phyloP scores from a whole-genome alignment of 2,797 vertebrate genomes.

The Rachycentron canadum region DNA sequence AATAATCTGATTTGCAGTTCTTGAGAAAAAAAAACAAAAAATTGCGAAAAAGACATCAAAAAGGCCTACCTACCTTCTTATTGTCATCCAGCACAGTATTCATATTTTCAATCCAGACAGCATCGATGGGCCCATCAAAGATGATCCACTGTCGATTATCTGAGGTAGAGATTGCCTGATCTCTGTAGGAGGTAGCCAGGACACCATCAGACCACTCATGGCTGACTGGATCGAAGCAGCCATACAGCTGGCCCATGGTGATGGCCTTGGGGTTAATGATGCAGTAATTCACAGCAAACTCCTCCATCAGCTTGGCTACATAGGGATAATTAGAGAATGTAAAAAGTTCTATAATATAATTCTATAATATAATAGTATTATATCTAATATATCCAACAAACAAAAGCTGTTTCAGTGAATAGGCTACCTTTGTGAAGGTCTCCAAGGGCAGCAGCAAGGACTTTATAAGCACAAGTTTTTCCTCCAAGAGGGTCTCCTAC shows the following conservation, averaged over 20 bases:
- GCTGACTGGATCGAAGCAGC: constrained; percentile 92
- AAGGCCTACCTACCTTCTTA: constrained; percentile 89
- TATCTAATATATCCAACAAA: background rate
- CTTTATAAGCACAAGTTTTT: constrained; percentile 93
- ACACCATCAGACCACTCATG: constrained; percentile 95
- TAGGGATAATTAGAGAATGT: background rate
- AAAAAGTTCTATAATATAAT: background rate
- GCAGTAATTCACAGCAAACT: constrained; percentile 90
- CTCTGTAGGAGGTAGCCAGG: constrained; percentile 90
- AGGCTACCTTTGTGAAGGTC: constrained; percentile 87
- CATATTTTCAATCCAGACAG: constrained; percentile 99
- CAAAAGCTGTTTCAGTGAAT: background rate
- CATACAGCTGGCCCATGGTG: constrained; percentile 95
- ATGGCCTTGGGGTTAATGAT: constrained; percentile 96
- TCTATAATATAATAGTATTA: too few species aligned
- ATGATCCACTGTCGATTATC: constrained; percentile 93
- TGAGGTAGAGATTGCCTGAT: constrained; percentile 88
- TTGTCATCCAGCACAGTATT: constrained; percentile 97
- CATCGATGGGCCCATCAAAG: constrained; percentile 96
- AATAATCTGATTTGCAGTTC: background rate
- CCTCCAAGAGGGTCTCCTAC: constrained; percentile 93
- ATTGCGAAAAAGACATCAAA: background rate
- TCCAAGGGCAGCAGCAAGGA: constrained; percentile 89
- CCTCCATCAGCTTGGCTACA: constrained; percentile 87
- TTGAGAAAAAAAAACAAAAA: background rate